Conservation (phyloP, 1,140 invertebrate genomes). For the Drosophila gunungcola region DNA sequence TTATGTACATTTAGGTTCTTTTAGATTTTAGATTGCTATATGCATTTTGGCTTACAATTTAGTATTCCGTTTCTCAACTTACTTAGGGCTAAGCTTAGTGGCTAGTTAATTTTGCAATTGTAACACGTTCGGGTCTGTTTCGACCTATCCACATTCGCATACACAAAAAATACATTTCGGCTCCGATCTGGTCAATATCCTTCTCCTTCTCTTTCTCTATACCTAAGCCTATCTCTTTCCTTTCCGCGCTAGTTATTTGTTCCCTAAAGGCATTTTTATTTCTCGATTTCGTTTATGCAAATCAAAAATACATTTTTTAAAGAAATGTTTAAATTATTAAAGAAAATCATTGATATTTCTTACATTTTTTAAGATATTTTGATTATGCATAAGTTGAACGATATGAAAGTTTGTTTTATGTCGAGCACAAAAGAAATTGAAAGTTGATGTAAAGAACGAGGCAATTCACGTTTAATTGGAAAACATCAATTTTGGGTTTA, state of each 20-base stretch:
- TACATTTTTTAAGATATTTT: conserved; percentile 12
- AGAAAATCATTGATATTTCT: conserved; percentile 34
- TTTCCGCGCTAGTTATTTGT: conserved; percentile 57
- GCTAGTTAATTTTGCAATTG: conserved; percentile 41
- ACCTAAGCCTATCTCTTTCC: conserved; percentile 16
- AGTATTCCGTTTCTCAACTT: conserved; percentile 39
- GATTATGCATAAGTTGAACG: conserved; percentile 49
- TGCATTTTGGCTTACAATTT: conserved; percentile 53
- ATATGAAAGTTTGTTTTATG: conserved; percentile 27
- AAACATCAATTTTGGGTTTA: conserved; percentile 26
- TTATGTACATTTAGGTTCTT: conserved; percentile 28
- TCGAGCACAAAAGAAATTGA: conserved; percentile 28
- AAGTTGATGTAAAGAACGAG: conserved; percentile 10
- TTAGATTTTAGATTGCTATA: conserved; percentile 36
- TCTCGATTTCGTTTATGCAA: conserved; percentile 27
- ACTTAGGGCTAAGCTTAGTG: conserved; percentile 31
- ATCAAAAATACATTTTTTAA: conserved; percentile 1
- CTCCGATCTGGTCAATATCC: conserved; percentile 19
- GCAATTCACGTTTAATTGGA: conserved; percentile 25
- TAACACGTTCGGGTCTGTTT: conserved; percentile 13
- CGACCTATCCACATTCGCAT: conserved; percentile 18
- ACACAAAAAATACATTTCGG: conserved; percentile 58
- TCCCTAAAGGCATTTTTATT: conserved; percentile 76
- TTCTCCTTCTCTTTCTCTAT: conserved; percentile 13
- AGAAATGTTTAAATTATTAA: not conserved